These are phyloP conservation scores for Procavia capensis DNA, from an alignment of 2,113 vertebrate species.

Conservation along the genomic window DNA sequence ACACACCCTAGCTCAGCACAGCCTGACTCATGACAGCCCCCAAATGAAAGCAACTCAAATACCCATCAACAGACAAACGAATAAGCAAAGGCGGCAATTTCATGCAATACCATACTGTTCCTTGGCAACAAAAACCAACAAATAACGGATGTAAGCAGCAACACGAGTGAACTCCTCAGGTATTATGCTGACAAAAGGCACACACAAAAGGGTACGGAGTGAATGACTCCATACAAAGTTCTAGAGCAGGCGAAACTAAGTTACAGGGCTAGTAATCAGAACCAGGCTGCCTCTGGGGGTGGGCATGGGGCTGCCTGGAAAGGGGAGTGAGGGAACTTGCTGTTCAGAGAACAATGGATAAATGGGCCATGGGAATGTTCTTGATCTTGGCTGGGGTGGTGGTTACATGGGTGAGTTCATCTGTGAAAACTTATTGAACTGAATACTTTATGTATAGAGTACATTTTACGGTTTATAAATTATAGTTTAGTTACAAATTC, in stretches of 20 bases:
- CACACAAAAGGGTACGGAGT: rapidly evolving
- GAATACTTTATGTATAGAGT: background rate
- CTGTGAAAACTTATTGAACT: background rate
- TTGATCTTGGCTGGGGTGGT: background rate
- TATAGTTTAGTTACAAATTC: background rate
- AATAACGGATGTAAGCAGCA: rapidly evolving
- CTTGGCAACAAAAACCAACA: background rate
- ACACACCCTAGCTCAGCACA: background rate
- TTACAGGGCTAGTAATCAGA: background rate
- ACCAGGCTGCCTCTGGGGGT: too few relatives aligned
- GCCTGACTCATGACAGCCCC: background rate
- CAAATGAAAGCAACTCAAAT: background rate
- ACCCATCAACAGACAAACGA: background rate
- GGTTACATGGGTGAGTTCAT: background rate
- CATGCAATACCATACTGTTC: background rate
- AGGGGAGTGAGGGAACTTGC: background rate
- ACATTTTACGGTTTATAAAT: background rate
- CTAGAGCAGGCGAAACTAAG: background rate
- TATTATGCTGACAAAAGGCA: background rate
- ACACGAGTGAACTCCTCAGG: background rate
- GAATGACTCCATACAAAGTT: background rate
- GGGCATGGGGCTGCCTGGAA: rapidly evolving
- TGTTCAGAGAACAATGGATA: background rate
- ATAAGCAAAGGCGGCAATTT: background rate
- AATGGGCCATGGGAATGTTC: background rate